Evolutionary conservation across 2,888 invertebrate species (phyloP).

Genomic region (Netelia fuscicornis): DNA sequence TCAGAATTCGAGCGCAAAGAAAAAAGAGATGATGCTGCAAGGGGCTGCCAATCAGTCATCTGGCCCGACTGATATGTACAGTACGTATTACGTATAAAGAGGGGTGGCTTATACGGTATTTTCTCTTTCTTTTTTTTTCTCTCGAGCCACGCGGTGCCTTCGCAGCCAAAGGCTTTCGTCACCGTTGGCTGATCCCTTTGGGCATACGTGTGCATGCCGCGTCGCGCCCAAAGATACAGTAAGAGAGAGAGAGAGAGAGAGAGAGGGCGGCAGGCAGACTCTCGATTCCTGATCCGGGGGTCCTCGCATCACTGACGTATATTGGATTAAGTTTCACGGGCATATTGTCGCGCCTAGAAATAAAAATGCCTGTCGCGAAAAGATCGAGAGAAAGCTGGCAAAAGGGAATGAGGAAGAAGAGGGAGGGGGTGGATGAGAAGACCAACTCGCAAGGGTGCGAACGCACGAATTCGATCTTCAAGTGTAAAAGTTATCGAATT

Average conservation of each 20-base stretch:
- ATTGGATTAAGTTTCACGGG: constrained; percentile 75
- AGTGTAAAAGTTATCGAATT: constrained; percentile 31
- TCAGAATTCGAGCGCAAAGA: neutral
- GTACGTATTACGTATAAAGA: constrained; percentile 11
- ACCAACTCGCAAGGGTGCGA: constrained; percentile 17
- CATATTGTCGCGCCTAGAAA: constrained; percentile 72
- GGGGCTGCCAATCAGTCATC: no score
- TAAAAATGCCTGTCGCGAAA: constrained; percentile 33
- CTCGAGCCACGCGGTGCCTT: constrained; percentile 31
- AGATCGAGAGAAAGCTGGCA: constrained; percentile 47
- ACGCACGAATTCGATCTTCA: constrained; percentile 55
- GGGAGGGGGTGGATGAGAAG: no score
- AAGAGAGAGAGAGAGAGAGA: no score
- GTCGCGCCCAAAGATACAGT: neutral
- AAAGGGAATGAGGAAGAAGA: neutral
- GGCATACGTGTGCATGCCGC: constrained; percentile 24
- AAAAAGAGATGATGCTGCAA: neutral
- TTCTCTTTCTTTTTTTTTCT: neutral
- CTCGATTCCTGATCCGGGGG: constrained; percentile 60
- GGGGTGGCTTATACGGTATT: constrained; percentile 50
- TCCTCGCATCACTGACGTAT: constrained; percentile 75
- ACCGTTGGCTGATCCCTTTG: constrained; percentile 37
- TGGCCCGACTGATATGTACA: no score
- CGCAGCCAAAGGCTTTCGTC: constrained; percentile 35
- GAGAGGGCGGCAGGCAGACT: neutral